Percentiles rank a stretch among this genome's conserved stretches.
These are phyloP conservation scores for Notodonta ziczac DNA, from an alignment of 2,888 invertebrate species.

Conservation along the genomic window DNA sequence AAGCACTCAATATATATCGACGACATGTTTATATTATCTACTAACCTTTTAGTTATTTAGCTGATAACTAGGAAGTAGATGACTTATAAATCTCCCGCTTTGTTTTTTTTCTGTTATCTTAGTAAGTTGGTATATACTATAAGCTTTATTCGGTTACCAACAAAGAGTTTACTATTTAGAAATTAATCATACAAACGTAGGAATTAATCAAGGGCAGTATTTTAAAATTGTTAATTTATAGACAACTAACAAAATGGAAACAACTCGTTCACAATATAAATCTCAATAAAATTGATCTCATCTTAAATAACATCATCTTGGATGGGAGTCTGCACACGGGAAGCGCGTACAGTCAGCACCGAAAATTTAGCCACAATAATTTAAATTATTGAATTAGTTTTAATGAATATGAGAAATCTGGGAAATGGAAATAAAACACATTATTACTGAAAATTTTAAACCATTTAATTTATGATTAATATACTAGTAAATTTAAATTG, in stretches of 20 bases:
- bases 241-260: conserved; percentile 64
- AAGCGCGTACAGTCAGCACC: conserved; percentile 58
- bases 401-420: too few species aligned
- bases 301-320: conserved; percentile 79
- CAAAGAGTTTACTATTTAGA: conserved; percentile 8
- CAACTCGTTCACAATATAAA: conserved; percentile 75
- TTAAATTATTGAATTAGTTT: too few species aligned
- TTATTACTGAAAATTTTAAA: too few species aligned
- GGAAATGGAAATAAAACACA: too few species aligned
- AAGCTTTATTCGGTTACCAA: conserved; percentile 3
- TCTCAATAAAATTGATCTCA: conserved; percentile 81
- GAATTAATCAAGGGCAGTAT: conserved; percentile 56
- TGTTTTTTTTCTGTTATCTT: too few species aligned
- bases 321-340: conserved; percentile 51
- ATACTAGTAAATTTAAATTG: too few species aligned
- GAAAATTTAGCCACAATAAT: not conserved
- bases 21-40: too few species aligned
- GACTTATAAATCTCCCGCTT: too few species aligned
- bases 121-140: not conserved
- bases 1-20: too few species aligned
- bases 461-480: too few species aligned
- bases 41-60: too few species aligned
- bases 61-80: too few species aligned
- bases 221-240: conserved; percentile 64
- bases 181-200: conserved; percentile 42